Evolutionary conservation across 2,797 vertebrate genomes (phyloP).

Genomic region (Sternotherus odoratus): DNA sequence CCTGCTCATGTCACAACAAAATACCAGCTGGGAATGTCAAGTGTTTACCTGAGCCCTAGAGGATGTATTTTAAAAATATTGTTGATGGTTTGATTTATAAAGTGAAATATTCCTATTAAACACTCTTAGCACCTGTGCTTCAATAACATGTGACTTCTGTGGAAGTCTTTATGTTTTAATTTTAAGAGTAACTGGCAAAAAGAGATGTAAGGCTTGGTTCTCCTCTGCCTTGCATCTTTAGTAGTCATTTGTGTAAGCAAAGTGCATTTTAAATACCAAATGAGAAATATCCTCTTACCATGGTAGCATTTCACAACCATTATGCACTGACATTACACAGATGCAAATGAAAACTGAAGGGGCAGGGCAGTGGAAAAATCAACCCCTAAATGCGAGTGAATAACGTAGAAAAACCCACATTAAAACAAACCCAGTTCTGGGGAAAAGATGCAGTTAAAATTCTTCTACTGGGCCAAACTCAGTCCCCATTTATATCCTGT

Average conservation of each 20-base stretch:
- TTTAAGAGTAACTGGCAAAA: slow-evolving; percentile 27
- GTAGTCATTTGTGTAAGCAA: slow-evolving; percentile 29
- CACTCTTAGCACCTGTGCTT: slow-evolving; percentile 38
- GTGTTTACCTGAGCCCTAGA: slow-evolving; percentile 23
- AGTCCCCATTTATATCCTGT: not conserved
- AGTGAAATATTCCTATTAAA: not conserved
- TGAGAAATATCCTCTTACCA: not conserved
- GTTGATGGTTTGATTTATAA: not conserved
- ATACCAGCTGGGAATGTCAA: not conserved
- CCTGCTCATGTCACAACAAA: not conserved
- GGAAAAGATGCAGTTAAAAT: not conserved
- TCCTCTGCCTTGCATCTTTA: slow-evolving; percentile 28
- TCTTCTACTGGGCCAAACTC: not conserved
- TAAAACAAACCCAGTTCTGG: not conserved
- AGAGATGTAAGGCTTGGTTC: slow-evolving; percentile 40
- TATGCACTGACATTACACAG: not conserved
- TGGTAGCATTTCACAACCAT: too few relatives aligned
- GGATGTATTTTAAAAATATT: slow-evolving; percentile 43
- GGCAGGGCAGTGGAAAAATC: not conserved
- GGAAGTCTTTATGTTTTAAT: slow-evolving; percentile 42
- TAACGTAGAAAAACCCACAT: not conserved
- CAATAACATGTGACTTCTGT: not conserved
- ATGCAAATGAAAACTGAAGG: not conserved
- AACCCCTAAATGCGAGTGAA: not conserved
- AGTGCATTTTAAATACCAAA: slow-evolving; percentile 41